phyloP scores from a whole-genome alignment of 53 echinoderm and acorn worm species.

The Zoroaster sp. region DNA sequence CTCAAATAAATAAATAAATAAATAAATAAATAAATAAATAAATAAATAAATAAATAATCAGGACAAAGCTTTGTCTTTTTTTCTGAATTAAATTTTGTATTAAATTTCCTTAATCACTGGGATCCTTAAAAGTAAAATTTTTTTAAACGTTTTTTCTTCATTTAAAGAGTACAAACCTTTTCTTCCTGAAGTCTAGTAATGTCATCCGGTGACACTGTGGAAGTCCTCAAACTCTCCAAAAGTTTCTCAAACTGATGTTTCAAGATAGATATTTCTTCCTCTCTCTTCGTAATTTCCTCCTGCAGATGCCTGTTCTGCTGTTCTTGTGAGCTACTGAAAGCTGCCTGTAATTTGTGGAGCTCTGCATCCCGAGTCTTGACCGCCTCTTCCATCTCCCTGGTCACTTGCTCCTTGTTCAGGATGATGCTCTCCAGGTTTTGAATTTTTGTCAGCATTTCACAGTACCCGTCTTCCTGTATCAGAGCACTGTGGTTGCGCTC shows the following conservation, averaged over 20 bases:
- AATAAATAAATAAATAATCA: too few relatives aligned
- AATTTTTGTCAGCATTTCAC: background rate
- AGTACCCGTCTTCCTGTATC: constrained; percentile 11
- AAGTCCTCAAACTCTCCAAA: background rate
- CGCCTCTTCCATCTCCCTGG: background rate
- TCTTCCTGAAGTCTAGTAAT: background rate
- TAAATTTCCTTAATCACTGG: too few relatives aligned
- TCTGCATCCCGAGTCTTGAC: constrained; percentile 3
- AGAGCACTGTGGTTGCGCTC: constrained; percentile 3
- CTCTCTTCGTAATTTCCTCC: background rate
- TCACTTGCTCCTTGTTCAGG: background rate
- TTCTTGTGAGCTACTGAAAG: background rate
- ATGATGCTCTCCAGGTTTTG: constrained; percentile 3
- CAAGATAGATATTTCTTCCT: background rate
- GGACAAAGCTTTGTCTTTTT: too few relatives aligned
- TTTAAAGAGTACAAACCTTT: constrained; percentile 7
- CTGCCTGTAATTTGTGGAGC: background rate
- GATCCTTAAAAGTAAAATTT: too few relatives aligned
- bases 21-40: too few relatives aligned
- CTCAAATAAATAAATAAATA: too few relatives aligned
- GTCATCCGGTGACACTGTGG: background rate
- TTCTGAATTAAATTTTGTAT: too few relatives aligned
- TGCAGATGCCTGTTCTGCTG: background rate
- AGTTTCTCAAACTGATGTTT: background rate
- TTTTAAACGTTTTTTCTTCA: too few relatives aligned